Conservation (phyloP, 2,888 invertebrate species). For the Dryococelus australis region DNA sequence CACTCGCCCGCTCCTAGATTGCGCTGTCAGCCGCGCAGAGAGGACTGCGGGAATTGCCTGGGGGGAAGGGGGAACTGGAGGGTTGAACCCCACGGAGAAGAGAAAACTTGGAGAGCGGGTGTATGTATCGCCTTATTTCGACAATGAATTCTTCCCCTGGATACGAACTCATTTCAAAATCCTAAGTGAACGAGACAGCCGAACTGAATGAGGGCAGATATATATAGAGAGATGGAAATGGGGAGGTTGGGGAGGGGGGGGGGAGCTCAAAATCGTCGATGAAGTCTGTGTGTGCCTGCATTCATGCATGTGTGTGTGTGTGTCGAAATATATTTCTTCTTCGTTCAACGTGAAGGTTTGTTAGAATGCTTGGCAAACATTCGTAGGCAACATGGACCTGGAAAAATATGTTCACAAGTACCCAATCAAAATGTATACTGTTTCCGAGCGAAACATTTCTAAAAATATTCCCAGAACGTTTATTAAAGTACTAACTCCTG, state of each 20-base stretch:
- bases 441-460: no score
- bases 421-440: no score
- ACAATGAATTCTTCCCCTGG: background rate
- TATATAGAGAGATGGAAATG: no score
- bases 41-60: background rate
- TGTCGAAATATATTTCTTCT: background rate
- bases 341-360: background rate
- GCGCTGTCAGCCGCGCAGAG: slow-evolving; percentile 8
- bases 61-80: background rate
- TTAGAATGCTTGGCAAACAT: no score
- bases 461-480: no score
- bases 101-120: background rate
- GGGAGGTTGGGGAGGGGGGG: background rate
- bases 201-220: background rate
- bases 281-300: no score
- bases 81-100: background rate
- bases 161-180: slow-evolving; percentile 7
- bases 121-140: slow-evolving; percentile 3
- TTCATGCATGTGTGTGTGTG: background rate
- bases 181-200: background rate
- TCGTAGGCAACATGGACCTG: no score
- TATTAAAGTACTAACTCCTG: no score
- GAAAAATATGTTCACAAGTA: no score
- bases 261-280: background rate
- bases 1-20: background rate